Evolutionary conservation across 2,797 vertebrate genomes (phyloP), one percentile per base, ranked within the genome.

Genomic region (Sebastes taczanowskii): DNA sequence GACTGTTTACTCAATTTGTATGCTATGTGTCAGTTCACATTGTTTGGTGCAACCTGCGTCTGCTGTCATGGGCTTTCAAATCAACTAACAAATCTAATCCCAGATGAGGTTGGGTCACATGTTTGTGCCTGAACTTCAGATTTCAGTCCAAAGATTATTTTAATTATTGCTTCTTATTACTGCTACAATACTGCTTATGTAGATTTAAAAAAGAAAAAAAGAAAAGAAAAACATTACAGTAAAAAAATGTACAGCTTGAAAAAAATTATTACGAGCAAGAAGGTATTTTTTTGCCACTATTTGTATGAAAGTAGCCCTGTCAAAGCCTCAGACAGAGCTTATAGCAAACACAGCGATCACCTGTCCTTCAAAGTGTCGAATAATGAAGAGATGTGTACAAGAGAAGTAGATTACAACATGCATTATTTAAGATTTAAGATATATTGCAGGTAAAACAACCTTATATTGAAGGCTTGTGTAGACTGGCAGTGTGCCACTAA

Each of bases 41-140:
- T 81, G 71, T 77, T 74, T 77, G 35, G 59, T 58, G 71, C 42
- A 61, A 64, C 22, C 59, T 77, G 56, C 1, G 3, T 77, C 30
- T 71, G 53, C 64, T 79, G 73, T 66, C 49, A 62, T 13, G 14
- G 23, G 9, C 65, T 66, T 81, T 85, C 20, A 83, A 81, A 82
- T 60, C 71, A 70, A 11, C 11, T 11, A 59, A 69, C 29, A 75
- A 29, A 75, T 72, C 14, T 27, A 58, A 75, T 78, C 32, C 11
- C 13, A 13, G 29, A 58, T 22, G 20, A 20, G 53, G 32, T 69
- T 64, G 20, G 20, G 56, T 80, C 11, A 46, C 20, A 56, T 49
- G 10, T 11, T 30, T 75, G 16, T 23, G 20, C 29, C n/a, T 38
- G 25, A 65, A 65, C n/a, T 46, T 68, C 5, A 25, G 8, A 32